Base-by-base conservation (phyloP, 2,888 invertebrate species). In the Acrobasis consociella region DNA sequence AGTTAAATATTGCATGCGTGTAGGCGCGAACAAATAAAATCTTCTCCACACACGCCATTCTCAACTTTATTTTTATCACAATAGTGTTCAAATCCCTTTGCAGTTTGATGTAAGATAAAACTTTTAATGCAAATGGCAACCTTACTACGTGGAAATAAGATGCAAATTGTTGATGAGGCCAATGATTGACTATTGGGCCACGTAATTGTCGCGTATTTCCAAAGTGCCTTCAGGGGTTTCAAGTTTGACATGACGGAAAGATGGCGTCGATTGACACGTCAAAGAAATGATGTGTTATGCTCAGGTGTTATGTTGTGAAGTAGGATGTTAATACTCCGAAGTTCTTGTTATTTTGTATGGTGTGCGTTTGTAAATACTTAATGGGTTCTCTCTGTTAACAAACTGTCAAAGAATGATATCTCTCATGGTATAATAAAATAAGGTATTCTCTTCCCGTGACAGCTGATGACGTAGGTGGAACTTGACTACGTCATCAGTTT, bases 221-320 rank as follows among this genome's bases (percentile, higher is more conserved):
- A 5, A 46, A 46, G 46, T 13, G 46, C 46, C 13, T 46, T 2
- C n/a, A 46, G 10, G 46, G 46, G 5, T 5, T 46, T n/a, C 46
- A 46, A 46, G 46, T 46, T 46, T 46, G 46, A n/a, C 11, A n/a
- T 46, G 46, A 46, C n/a, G 46, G n/a, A 46, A 46, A 46, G 46
- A 46, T 46, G 46, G 46, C n/a, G 46, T 46, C 46, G 46, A 46
- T 46, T 46, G 46, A 46, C n/a, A 46, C n/a, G 46, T 46, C 46
- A 46, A 46, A n/a, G 46, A 46, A 46, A 46, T 13, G 46, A 46
- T 46, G 46, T 46, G 46, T 46, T n/a, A n/a, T n/a, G n/a, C n/a
- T n/a, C n/a, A n/a, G n/a, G n/a, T n/a, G n/a, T n/a, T 46, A 46
- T 46, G 10, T 46, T 46, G 13, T 46, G 46, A 13, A 13, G 42